Base-by-base conservation (phyloP, 2,888 invertebrate species). In the Norana najaformis region DNA sequence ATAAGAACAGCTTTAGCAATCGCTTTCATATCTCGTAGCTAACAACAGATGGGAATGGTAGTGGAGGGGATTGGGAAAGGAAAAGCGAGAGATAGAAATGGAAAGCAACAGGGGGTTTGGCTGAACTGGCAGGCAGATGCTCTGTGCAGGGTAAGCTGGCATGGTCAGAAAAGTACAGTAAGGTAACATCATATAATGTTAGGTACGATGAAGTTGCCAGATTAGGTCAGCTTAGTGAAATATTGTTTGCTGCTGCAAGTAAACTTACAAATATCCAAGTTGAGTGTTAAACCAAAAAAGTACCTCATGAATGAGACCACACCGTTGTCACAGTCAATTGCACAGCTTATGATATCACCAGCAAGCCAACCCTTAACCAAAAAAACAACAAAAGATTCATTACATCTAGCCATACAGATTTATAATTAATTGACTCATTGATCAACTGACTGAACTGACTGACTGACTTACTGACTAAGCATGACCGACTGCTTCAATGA, bases 341-440 rank as follows among this genome's bases (percentile, higher is more conserved):
- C 96, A 92, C 96, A 96, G 0, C 96, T 96, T 90, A 97, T 97
- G 89, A 97, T 96, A 95, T 97, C 97, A 35, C 97, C 97, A n/a
- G 96, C 96, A 92, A 97, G 95, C 97, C 97, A 97, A 35, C 96
- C 95, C 95, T 95, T 92, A 37, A 93, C 93, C 30, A 69, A 69
- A n/a, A 30, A 69, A 69, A 69, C 69, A 69, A 69, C 69, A 69
- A n/a, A 69, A 69, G 69, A 69, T 1, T 20, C n/a, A n/a, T 47
- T 47, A 5, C 23, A 47, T 47, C 11, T n/a, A 69, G 69, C 30
- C n/a, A 69, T 13, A 69, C 13, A 69, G 16, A 2, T n/a, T n/a
- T 69, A 69, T n/a, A 69, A 69, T 4, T n/a, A 69, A 11, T 69
- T n/a, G 11, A 69, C 69, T 6, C 69, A n/a, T 69, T 69, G 69